A percentile compares a stretch with the other conserved stretches of the same genome.
phyloP scores from a whole-genome alignment of 2,797 vertebrate genomes.

The Eulemur albifrons region DNA sequence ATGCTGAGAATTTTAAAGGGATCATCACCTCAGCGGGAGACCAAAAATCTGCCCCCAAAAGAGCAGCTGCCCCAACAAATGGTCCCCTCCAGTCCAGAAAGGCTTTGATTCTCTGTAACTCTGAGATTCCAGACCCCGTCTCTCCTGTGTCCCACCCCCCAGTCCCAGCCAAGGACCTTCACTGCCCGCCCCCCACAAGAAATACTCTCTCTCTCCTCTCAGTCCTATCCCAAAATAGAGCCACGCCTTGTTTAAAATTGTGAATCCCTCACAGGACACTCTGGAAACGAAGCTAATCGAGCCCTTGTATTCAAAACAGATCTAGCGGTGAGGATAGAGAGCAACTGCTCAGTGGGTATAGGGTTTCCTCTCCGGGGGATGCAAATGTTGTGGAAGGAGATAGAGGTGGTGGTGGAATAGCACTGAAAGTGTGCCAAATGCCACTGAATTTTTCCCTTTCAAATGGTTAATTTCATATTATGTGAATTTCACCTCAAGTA shows the following conservation, averaged over 20 bases:
- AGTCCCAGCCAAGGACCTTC: not conserved
- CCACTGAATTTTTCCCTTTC: not conserved
- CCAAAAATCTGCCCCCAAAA: constrained; percentile 25
- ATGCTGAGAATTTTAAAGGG: constrained; percentile 58
- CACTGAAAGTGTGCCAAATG: rapidly evolving
- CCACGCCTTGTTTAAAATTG: not conserved
- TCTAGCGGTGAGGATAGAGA: not conserved
- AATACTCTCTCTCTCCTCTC: not conserved
- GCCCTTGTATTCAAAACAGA: not conserved
- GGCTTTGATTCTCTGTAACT: not conserved
- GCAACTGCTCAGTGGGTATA: not conserved
- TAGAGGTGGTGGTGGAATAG: not conserved
- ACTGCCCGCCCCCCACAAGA: not conserved
- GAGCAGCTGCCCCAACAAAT: constrained; percentile 14
- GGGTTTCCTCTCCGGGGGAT: not conserved
- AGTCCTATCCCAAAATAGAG: not conserved
- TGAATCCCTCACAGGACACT: not conserved
- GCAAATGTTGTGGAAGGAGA: not conserved
- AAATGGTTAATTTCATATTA: not conserved
- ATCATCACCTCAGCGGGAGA: constrained; percentile 64
- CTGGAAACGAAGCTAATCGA: not conserved
- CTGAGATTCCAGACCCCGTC: not conserved
- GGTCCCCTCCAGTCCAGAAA: not conserved
- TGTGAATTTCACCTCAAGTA: not conserved
- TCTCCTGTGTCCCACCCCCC: not conserved